Percentiles rank a stretch among this genome's conserved stretches.
These are phyloP conservation scores for Tryphoninae sp. DNA, from an alignment of 2,888 invertebrate genomes.

Conservation along the genomic window DNA sequence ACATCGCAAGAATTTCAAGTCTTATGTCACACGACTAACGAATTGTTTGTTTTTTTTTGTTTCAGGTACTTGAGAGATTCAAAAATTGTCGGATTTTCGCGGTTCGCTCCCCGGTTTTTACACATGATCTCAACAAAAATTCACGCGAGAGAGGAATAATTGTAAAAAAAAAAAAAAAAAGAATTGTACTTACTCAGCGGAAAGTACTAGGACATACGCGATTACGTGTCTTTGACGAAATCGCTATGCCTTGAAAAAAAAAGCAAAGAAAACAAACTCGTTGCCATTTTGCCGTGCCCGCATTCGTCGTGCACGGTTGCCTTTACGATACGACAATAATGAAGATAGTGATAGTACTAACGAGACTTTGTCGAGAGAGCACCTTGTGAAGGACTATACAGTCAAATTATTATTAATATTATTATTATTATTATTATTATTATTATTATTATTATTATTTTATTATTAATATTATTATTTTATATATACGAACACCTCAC, in stretches of 20 bases:
- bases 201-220: conserved; percentile 40
- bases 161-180: conserved; percentile 3
- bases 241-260: conserved; percentile 14
- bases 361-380: conserved; percentile 41
- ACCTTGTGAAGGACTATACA: conserved; percentile 10
- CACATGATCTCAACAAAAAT: conserved; percentile 58
- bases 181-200: conserved; percentile 60
- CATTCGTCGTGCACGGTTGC: conserved; percentile 54
- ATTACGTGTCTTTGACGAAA: conserved; percentile 29
- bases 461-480: conserved; percentile 19
- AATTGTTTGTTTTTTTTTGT: neutral
- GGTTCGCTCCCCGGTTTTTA: conserved; percentile 28
- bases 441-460: conserved; percentile 29
- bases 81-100: conserved; percentile 16
- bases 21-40: neutral
- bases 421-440: conserved; percentile 27
- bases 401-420: conserved; percentile 3
- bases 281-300: conserved; percentile 55
- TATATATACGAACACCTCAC: conserved; percentile 28
- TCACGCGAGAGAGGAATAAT: conserved; percentile 15
- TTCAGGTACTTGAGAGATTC: conserved; percentile 42
- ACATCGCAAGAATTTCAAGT: neutral
- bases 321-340: conserved; percentile 57
- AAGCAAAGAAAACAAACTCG: conserved; percentile 34
- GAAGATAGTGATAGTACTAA: conserved; percentile 51